These are phyloP conservation scores for Phaenicophaeus curvirostris DNA, from an alignment of 2,797 vertebrate genomes.

Conservation along the genomic window DNA sequence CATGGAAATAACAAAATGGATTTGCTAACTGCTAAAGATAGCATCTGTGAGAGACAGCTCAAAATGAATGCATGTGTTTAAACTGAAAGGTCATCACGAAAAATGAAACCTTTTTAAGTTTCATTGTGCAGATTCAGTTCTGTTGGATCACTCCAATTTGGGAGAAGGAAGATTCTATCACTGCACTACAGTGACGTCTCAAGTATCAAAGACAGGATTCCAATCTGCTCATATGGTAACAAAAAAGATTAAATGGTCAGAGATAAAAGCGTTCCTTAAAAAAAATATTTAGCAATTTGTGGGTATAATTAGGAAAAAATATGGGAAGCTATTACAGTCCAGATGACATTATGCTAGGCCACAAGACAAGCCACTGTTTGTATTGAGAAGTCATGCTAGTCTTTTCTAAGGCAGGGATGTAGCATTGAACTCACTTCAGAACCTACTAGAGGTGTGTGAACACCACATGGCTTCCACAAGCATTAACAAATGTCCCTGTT, in stretches of 20 bases:
- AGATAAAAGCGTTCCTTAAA: background rate
- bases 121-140: background rate
- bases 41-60: conserved; percentile 46
- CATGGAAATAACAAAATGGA: background rate
- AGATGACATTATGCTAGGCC: background rate
- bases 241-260: background rate
- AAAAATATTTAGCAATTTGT: background rate
- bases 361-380: background rate
- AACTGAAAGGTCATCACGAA: background rate
- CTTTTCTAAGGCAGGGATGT: conserved; percentile 1
- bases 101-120: background rate
- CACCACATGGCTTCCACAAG: conserved; percentile 82
- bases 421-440: conserved; percentile 26
- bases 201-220: background rate
- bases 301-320: background rate
- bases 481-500: conserved; percentile 67
- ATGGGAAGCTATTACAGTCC: background rate
- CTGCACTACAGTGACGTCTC: fast-evolving
- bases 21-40: background rate
- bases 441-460: conserved; percentile 65
- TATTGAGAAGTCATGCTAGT: background rate
- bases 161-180: background rate
- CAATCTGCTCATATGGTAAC: background rate
- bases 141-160: background rate
- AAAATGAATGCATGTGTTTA: background rate